phyloP scores from a whole-genome alignment of 2,797 vertebrate species.

The Myotis daubentonii region DNA sequence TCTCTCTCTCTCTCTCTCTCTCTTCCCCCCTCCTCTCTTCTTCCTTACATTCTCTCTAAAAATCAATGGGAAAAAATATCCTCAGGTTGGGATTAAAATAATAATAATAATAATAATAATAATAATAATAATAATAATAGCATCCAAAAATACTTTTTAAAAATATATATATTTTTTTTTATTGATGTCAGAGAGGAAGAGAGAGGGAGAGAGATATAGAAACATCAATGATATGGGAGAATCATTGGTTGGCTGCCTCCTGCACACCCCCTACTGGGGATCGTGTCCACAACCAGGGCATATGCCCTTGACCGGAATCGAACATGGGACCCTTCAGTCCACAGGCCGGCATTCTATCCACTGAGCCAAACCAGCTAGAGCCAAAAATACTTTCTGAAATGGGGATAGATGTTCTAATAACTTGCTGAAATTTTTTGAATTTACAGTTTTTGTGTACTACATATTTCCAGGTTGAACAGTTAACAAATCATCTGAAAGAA shows the following conservation, averaged over 20 bases:
- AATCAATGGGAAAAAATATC: background rate
- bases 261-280: too few species aligned
- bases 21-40: background rate
- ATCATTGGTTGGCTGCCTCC: too few species aligned
- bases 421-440: background rate
- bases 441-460: slow-evolving; percentile 38
- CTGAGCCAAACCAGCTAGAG: too few species aligned
- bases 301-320: too few species aligned
- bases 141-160: background rate
- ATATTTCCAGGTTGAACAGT: slow-evolving; percentile 91
- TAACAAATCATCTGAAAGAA: slow-evolving; percentile 94
- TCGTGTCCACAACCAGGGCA: too few species aligned
- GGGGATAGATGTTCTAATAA: background rate
- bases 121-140: background rate
- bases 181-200: too few species aligned
- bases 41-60: background rate
- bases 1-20: background rate
- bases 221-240: too few species aligned
- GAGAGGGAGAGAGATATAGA: too few species aligned
- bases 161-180: too few species aligned
- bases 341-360: too few species aligned
- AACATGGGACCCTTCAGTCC: too few species aligned
- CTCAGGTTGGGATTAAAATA: too few species aligned
- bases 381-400: background rate
- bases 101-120: background rate